Base-by-base conservation (phyloP, 2,113 vertebrate species). In the Copsychus sechellarum region DNA sequence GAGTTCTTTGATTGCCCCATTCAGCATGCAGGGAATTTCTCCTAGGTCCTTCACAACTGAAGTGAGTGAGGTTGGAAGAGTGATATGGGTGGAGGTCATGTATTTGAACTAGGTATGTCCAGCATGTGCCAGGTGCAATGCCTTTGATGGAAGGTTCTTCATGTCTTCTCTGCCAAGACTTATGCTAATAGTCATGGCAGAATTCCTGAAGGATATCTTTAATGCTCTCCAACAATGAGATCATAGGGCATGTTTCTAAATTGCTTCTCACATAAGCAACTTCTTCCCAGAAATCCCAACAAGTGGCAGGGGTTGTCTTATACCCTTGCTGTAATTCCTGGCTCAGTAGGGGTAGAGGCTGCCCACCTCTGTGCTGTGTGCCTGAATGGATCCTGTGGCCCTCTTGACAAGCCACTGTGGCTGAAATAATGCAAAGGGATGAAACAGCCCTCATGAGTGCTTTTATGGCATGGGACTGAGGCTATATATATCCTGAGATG, bases 391-490 rank as follows among this genome's bases (percentile, higher is more conserved):
- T 94, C 73, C 53, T 82, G 33, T 51, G 77, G n/a, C 66, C 86
- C 79, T 86, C 33, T 48, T 57, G 51, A 0, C 0, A 16, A 3
- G 2, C 60, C 42, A 14, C 58, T 20, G 26, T 47, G 58, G 50
- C 79, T 83, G 79, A 83, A 92, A 88, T 90, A 81, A 70, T 81
- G 45, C 76, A 83, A 94, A 94, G 29, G 43, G 21, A 31, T 54
- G 42, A 58, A 78, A 92, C 42, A 70, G 38, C 51, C 22, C 73
- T 89, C 21, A 2, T 43, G 64, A 88, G 82, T 45, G 47, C 65
- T 90, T 61, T 88, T 78, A 57, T 38, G 57, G 73, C 71, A 42
- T 45, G n/a, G 50, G 80, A 76, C 36, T 28, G 53, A 69, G 74
- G n/a, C 66, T 53, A 23, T 72, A 22, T 40, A 48, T 57, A 14